Base-by-base conservation (phyloP, 2,113 vertebrate genomes). In the Andinoacara biseriatus region DNA sequence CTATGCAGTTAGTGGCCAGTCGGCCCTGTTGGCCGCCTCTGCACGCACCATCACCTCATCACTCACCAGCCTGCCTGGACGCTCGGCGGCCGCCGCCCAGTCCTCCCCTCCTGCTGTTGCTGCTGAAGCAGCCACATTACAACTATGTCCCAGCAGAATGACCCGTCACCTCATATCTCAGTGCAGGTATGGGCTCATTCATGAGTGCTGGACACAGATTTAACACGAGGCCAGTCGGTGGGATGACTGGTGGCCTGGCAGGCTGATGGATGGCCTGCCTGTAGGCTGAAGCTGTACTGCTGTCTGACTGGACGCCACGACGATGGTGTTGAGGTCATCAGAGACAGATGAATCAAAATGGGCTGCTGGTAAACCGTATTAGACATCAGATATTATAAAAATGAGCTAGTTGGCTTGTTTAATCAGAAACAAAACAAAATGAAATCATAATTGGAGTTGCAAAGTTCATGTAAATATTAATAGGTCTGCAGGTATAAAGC, bases 41-140 rank as follows among this genome's bases (percentile, higher is more conserved):
- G 61, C 78, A 18, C 62, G 86, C 88, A 58, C 91, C 79, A 22
- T 92, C 93, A 94, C 94, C 92, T 94, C 94, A 94, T 94, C 92
- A 90, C 67, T 94, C 92, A 93, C 18, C 62, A 24, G 67, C 75
- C 88, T 77, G 86, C 85, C 87, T 54, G 87, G 77, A 85, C 60
- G 24, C 77, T 83, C 80, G 4, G 84, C 80, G 26, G 46, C 76
- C 83, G 0, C 85, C 67, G 22, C 86, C 76, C 81, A 11, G 24
- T 49, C n/a, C 43, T 13, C 26, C 20, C 40, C 20, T 29, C 65
- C 56, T 17, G 5, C 54, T 10, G 24, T 81, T 29, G 74, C 82
- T 58, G 72, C 76, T 29, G 20, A n/a, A 38, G 76, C 83, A 74
- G 86, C 87, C 82, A 33, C 88, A 80, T 82, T 65, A 82, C 33